Evolutionary conservation across 2,888 invertebrate genomes (phyloP).

Genomic region (Synanthedon formicaeformis): DNA sequence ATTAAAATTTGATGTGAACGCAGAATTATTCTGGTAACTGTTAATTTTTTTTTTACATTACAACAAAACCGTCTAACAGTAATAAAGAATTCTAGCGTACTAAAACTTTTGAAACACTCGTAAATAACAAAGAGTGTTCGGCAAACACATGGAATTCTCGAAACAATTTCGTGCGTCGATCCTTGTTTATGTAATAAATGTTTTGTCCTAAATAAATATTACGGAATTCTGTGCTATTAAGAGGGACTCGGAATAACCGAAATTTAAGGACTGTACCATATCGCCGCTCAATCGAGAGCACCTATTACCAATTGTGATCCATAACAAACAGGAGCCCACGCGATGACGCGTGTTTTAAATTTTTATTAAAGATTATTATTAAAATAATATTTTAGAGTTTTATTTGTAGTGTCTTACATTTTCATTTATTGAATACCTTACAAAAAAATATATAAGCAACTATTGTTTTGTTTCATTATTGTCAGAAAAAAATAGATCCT

Average conservation of each 20-base stretch:
- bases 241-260: background rate
- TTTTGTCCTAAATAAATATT: slow-evolving; percentile 13
- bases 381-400: too few species aligned
- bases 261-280: background rate
- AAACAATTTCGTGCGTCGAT: slow-evolving; percentile 13
- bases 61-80: background rate
- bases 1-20: too few species aligned
- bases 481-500: too few species aligned
- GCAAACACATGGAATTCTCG: slow-evolving; percentile 10
- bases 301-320: too few species aligned
- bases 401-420: too few species aligned
- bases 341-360: too few species aligned
- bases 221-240: background rate
- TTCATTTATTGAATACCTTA: too few species aligned
- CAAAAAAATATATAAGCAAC: too few species aligned
- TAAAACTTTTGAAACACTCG: slow-evolving; percentile 6
- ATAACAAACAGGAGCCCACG: too few species aligned
- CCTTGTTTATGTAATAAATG: slow-evolving; percentile 13
- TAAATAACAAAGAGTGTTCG: slow-evolving; percentile 2
- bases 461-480: too few species aligned
- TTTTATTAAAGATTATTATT: too few species aligned
- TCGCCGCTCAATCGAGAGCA: background rate
- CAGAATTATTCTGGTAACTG: too few species aligned
- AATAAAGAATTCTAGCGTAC: background rate
- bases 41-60: background rate